A percentile compares a stretch with the other conserved stretches of the same genome.
Conservation (phyloP, 2,888 invertebrate species). For the Brassicogethes aeneus region DNA sequence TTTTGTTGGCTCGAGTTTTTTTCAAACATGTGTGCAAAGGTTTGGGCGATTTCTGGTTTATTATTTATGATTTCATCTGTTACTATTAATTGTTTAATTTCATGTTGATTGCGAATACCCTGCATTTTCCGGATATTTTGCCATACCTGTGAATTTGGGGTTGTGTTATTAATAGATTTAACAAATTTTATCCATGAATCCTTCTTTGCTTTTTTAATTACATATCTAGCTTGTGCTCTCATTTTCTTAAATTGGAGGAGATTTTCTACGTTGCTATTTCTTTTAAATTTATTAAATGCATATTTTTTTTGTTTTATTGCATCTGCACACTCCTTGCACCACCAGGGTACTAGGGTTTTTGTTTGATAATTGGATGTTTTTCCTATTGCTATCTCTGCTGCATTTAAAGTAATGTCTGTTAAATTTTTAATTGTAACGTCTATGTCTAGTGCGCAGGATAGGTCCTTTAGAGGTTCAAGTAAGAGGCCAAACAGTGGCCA, state of each 20-base stretch:
- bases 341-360: constrained; percentile 12
- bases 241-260: constrained; percentile 12
- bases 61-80: neutral
- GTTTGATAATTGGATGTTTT: constrained; percentile 1
- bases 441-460: too few relatives aligned
- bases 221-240: constrained; percentile 11
- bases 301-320: constrained; percentile 12
- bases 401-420: neutral
- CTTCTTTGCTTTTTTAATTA: constrained; percentile 11
- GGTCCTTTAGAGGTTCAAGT: too few relatives aligned
- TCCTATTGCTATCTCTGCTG: constrained; percentile 2
- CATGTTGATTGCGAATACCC: constrained; percentile 6
- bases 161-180: constrained; percentile 5
- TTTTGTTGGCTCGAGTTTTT: constrained; percentile 6
- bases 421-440: neutral
- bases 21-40: constrained; percentile 2
- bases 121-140: constrained; percentile 11
- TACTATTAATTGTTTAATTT: constrained; percentile 1
- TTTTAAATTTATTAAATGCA: constrained; percentile 12
- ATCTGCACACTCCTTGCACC: constrained; percentile 14
- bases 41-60: constrained; percentile 6
- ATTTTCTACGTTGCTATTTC: constrained; percentile 10
- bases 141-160: constrained; percentile 11
- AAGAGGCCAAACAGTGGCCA: constrained; percentile 4
- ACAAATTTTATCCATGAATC: constrained; percentile 11